phyloP scores from a whole-genome alignment of 2,797 vertebrate genomes.

The Acanthis flammea region DNA sequence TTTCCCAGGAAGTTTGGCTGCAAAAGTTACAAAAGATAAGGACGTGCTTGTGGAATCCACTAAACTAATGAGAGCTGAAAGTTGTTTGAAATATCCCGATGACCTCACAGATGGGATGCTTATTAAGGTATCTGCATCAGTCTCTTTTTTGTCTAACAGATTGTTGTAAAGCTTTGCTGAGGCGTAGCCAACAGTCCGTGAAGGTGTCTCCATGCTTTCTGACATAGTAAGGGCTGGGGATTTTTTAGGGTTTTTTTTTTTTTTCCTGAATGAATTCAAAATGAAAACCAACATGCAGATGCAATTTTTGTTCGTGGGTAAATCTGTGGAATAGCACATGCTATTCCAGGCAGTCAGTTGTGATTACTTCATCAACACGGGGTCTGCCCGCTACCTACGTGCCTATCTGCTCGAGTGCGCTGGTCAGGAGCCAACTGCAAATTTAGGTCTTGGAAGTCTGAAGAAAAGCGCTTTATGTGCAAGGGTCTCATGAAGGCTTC shows the following conservation, averaged over 20 bases:
- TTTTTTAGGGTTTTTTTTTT: conserved; percentile 34
- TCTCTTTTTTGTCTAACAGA: conserved; percentile 82
- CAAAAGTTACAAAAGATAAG: conserved; percentile 83
- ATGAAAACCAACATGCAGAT: conserved; percentile 68
- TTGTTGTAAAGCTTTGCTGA: conserved; percentile 83
- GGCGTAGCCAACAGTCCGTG: conserved; percentile 92
- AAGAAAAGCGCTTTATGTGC: conserved; percentile 73
- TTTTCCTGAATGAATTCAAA: conserved; percentile 73
- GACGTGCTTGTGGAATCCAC: conserved; percentile 73
- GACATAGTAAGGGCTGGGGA: conserved; percentile 80
- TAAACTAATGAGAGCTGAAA: conserved; percentile 90
- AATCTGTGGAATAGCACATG: conserved; percentile 62
- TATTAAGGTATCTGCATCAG: conserved; percentile 85
- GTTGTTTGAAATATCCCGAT: conserved; percentile 83
- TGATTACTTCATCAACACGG: conserved; percentile 73
- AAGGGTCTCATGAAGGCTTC: conserved; percentile 64
- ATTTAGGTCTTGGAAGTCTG: conserved; percentile 78
- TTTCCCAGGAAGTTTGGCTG: conserved; percentile 85
- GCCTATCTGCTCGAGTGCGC: conserved; percentile 88
- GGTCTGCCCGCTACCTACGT: conserved; percentile 77
- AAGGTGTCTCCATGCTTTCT: conserved; percentile 91
- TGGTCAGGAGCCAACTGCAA: conserved; percentile 81
- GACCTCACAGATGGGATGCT: conserved; percentile 86
- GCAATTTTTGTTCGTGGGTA: conserved; percentile 69
- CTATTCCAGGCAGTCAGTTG: conserved; percentile 59